Evolutionary conservation across 2,888 invertebrate genomes (phyloP).

Genomic region (Drosophila atripex): DNA sequence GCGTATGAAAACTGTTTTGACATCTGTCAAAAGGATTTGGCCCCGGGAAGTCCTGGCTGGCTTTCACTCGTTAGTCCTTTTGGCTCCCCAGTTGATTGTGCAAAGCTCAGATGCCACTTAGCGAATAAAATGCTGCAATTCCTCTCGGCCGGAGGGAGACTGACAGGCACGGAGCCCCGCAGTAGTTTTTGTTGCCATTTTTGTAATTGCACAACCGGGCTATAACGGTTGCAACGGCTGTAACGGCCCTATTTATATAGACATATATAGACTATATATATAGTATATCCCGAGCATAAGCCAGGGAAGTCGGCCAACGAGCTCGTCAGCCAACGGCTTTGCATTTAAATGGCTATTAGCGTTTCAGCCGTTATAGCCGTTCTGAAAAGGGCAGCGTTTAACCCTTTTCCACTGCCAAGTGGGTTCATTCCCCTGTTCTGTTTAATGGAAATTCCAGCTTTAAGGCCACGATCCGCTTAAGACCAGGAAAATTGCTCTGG

Average conservation of each 20-base stretch:
- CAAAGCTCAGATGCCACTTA: conserved; percentile 53
- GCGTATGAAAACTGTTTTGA: conserved; percentile 23
- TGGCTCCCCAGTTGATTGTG: conserved; percentile 43
- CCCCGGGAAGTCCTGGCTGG: not conserved
- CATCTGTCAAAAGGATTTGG: conserved; percentile 13
- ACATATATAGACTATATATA: too few species aligned
- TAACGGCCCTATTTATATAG: conserved; percentile 12
- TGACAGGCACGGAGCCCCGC: conserved; percentile 4
- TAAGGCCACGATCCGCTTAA: conserved; percentile 8
- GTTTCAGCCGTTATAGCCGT: conserved; percentile 15
- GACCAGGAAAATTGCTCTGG: conserved; percentile 18
- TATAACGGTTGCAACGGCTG: conserved; percentile 9
- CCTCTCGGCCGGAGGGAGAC: conserved; percentile 6
- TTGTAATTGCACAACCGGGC: conserved; percentile 33
- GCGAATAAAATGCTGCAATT: conserved; percentile 48
- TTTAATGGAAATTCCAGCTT: conserved; percentile 27
- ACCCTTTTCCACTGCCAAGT: conserved; percentile 3
- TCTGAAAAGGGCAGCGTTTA: conserved; percentile 7
- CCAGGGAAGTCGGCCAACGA: not conserved
- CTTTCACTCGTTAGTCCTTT: conserved; percentile 8
- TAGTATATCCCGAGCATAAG: not conserved
- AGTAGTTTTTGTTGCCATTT: conserved; percentile 15
- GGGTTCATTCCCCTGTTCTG: not conserved
- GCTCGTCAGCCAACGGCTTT: conserved; percentile 48
- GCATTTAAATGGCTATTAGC: conserved; percentile 37